Base-by-base conservation (phyloP, 2,113 vertebrate genomes). In the Brienomyrus brachyistius region DNA sequence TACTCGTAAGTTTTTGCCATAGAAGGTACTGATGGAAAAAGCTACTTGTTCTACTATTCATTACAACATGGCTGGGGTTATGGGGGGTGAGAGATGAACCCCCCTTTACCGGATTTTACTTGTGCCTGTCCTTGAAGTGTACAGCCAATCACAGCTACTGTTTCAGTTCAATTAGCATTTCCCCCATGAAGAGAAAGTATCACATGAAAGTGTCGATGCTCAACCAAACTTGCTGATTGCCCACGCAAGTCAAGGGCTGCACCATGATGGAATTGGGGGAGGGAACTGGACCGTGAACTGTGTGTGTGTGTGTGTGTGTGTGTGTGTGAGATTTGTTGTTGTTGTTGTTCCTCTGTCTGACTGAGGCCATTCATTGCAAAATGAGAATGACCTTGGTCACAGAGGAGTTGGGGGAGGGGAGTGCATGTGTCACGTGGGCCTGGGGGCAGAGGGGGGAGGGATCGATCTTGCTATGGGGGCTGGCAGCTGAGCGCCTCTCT, bases 261-360 rank as follows among this genome's bases (percentile, higher is more conserved):
- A 51, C 47, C n/a, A 13, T 86, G 48, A 7, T 52, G n/a, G 8
- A 86, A 52, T 15, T 0, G 10, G n/a, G 31, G 86, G 2, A 21
- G 86, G 45, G 45, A 51, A 27, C 10, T 51, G 47, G 48, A 80
- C 17, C 8, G 21, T 21, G 54, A 59, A 62, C 17, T 59, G 17
- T 86, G 85, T 91, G 77, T 88, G 56, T 89, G 0, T 52, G 85
- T 92, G 4, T 74, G 23, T 11, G 6, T 56, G 87, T 90, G 87
- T 54, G 82, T 90, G 82, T 89, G 66, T 80, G n/a, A n/a, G n/a
- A 40, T 40, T 40, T 40, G 35, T 40, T 40, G 35, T 15, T 86
- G 74, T 51, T 31, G 51, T 40, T 89, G 45, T 21, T 90, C 43
- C 31, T 66, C 45, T 47, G 1, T 83, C 35, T 88, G 31, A 88